phyloP scores from a whole-genome alignment of 2,797 vertebrate genomes.

The Chlorospingus flavigularis region DNA sequence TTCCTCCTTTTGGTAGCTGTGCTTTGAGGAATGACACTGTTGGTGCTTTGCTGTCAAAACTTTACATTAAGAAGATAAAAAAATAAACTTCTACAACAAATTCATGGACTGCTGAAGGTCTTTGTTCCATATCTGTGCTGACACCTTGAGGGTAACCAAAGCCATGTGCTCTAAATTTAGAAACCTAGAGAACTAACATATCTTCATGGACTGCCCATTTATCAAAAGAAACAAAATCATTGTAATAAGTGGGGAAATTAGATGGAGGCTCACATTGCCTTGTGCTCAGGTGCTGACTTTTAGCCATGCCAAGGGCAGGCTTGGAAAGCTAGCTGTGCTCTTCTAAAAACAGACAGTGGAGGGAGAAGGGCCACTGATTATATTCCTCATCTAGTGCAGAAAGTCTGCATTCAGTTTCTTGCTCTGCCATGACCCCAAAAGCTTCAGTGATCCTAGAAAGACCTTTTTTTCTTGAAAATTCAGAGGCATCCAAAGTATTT shows the following conservation, averaged over 20 bases:
- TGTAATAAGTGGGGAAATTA: neutral
- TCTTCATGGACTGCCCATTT: neutral
- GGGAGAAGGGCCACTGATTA: neutral
- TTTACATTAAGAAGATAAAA: neutral
- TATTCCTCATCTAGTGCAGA: neutral
- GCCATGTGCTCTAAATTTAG: neutral
- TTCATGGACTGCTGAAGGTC: neutral
- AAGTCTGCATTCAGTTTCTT: neutral
- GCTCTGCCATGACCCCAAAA: neutral
- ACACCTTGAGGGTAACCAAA: constrained; percentile 25
- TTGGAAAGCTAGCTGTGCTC: neutral
- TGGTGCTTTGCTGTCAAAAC: neutral
- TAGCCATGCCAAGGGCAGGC: neutral
- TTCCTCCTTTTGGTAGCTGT: neutral
- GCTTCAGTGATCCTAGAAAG: neutral
- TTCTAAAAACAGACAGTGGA: neutral
- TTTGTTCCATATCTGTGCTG: neutral
- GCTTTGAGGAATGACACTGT: neutral
- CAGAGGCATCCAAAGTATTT: neutral
- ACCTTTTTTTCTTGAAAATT: neutral
- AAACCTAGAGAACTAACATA: neutral
- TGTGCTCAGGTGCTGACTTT: neutral
- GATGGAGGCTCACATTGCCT: neutral
- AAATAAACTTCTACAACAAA: neutral
- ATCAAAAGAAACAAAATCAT: neutral